phyloP scores from a whole-genome alignment of 2,113 vertebrate genomes.

The Hydropotes inermis region DNA sequence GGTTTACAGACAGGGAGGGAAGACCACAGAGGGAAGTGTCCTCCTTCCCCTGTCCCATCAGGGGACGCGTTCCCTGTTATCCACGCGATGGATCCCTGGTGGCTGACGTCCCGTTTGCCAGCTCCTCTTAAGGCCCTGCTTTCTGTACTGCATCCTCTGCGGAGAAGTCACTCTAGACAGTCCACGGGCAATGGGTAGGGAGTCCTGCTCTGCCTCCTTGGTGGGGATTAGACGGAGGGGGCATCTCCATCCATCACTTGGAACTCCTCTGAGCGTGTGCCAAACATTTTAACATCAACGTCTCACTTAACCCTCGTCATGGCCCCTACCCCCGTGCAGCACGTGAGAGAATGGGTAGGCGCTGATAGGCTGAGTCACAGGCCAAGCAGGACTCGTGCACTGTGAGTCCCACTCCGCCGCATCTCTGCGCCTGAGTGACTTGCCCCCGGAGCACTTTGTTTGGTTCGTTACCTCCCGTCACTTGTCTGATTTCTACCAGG shows the following conservation, averaged over 20 bases:
- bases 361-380: background rate
- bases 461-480: background rate
- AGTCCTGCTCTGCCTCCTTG: background rate
- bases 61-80: too few species aligned
- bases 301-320: background rate
- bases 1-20: background rate
- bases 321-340: background rate
- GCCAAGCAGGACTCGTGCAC: background rate
- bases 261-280: background rate
- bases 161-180: background rate
- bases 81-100: background rate
- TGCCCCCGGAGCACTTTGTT: background rate
- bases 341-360: background rate
- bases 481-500: background rate
- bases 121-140: background rate
- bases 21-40: background rate
- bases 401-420: too few species aligned
- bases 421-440: background rate
- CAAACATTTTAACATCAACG: background rate
- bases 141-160: background rate
- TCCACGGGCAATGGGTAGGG: rapidly evolving
- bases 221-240: rapidly evolving
- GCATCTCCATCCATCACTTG: background rate
- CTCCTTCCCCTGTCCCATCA: background rate
- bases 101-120: background rate